phyloP scores from a whole-genome alignment of 2,888 invertebrate genomes.

The Callimorpha dominula region DNA sequence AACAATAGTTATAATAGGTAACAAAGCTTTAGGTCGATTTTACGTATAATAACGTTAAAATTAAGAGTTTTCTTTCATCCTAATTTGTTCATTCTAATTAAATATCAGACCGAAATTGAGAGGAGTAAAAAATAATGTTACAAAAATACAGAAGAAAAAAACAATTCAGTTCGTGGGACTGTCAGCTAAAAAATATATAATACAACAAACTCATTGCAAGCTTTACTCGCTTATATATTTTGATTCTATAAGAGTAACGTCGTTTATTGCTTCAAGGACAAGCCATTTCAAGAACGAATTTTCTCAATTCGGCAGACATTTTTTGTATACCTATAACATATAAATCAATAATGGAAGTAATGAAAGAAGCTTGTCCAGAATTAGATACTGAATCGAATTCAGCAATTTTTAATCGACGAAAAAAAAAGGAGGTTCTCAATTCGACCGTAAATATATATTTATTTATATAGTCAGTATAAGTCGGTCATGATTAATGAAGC shows the following conservation, averaged over 20 bases:
- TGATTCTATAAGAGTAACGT: neutral
- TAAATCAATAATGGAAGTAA: neutral
- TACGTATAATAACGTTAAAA: too few relatives aligned
- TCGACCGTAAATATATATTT: too few relatives aligned
- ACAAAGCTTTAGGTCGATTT: too few relatives aligned
- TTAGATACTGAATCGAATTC: neutral
- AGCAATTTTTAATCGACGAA: too few relatives aligned
- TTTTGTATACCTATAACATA: neutral
- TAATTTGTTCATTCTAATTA: too few relatives aligned
- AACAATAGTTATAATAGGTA: too few relatives aligned
- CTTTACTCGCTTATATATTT: neutral
- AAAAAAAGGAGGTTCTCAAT: too few relatives aligned
- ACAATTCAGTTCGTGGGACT: neutral
- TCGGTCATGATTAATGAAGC: too few relatives aligned
- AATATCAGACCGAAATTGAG: too few relatives aligned
- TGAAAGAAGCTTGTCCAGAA: neutral
- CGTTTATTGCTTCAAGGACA: neutral
- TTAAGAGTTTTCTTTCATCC: too few relatives aligned
- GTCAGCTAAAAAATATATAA: neutral
- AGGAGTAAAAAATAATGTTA: neutral
- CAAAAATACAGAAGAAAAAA: neutral
- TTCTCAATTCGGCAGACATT: neutral
- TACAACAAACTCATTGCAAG: neutral
- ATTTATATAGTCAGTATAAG: too few relatives aligned
- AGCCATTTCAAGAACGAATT: neutral